Evolutionary conservation across 2,797 vertebrate genomes (phyloP).

Genomic region (Diplodus puntazzo): DNA sequence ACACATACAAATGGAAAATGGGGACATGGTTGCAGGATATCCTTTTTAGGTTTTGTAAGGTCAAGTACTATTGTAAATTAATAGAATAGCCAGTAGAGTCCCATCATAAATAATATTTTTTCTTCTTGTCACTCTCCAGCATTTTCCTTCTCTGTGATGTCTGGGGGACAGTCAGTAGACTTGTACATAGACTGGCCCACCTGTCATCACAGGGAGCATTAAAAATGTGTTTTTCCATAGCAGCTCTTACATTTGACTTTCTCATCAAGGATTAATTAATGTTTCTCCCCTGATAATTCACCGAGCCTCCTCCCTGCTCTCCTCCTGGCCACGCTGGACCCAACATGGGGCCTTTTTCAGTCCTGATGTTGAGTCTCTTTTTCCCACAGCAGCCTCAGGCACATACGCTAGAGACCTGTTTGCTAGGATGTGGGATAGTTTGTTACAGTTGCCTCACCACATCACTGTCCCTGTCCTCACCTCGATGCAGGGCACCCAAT

Average conservation of each 20-base stretch:
- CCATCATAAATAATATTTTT: background rate
- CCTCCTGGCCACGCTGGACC: conserved; percentile 7
- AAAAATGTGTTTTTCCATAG: conserved; percentile 35
- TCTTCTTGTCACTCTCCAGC: conserved; percentile 3
- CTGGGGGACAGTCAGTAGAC: conserved; percentile 4
- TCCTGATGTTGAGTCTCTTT: conserved; percentile 34
- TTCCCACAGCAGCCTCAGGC: conserved; percentile 36
- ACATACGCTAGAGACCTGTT: conserved; percentile 18
- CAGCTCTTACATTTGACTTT: conserved; percentile 39
- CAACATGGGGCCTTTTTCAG: conserved; percentile 25
- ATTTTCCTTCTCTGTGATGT: conserved; percentile 31
- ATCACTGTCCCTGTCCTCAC: conserved; percentile 46
- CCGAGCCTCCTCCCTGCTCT: conserved; percentile 8
- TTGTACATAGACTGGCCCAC: conserved; percentile 30
- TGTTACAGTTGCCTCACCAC: conserved; percentile 35
- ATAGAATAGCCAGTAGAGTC: background rate
- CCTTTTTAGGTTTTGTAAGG: background rate
- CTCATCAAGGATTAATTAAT: conserved; percentile 43
- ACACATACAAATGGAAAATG: background rate
- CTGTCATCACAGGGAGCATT: conserved; percentile 41
- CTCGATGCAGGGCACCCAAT: conserved; percentile 38
- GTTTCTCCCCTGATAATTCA: conserved; percentile 22
- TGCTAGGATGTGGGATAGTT: conserved; percentile 28
- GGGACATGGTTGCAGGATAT: background rate
- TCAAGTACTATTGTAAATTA: background rate